Percentiles rank a stretch among this genome's conserved stretches.
Evolutionary conservation across 2,888 invertebrate genomes (phyloP).

Genomic region (Iselma pallidipennis): DNA sequence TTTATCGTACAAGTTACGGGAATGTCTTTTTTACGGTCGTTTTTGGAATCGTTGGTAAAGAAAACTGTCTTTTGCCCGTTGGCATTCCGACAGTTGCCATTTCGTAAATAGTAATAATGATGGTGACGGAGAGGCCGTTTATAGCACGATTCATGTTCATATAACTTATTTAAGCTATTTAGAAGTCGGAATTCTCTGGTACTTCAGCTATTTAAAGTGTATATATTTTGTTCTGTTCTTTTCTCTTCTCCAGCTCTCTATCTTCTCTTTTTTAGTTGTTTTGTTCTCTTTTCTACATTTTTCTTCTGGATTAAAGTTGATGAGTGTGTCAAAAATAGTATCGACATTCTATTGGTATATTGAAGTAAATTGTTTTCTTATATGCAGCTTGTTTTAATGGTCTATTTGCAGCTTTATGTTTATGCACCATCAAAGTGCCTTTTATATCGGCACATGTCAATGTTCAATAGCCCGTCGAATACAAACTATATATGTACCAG

Average conservation of each 20-base stretch:
- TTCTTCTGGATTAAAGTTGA: too few species aligned
- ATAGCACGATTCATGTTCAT: background rate
- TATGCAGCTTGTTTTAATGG: conserved; percentile 19
- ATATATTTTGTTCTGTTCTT: background rate
- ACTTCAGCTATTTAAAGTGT: background rate
- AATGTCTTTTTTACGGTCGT: background rate
- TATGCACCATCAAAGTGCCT: conserved; percentile 11
- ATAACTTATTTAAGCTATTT: background rate
- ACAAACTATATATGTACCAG: conserved; percentile 10
- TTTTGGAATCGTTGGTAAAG: background rate
- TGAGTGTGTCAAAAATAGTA: background rate
- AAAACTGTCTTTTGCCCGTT: background rate
- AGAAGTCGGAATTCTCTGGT: background rate
- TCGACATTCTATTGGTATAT: background rate
- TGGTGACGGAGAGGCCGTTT: background rate
- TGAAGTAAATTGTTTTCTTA: conserved; percentile 11
- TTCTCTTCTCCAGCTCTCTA: background rate
- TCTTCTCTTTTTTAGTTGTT: background rate
- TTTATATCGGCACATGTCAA: conserved; percentile 13
- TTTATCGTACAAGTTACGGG: background rate
- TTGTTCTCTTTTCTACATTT: background rate
- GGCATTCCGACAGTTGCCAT: background rate
- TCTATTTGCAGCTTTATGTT: conserved; percentile 9
- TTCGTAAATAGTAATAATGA: background rate
- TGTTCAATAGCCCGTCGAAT: conserved; percentile 15